A percentile compares a stretch with the other conserved stretches of the same genome.
These are phyloP conservation scores for Heliconius aoede DNA, from an alignment of 2,888 invertebrate genomes.

Conservation along the genomic window DNA sequence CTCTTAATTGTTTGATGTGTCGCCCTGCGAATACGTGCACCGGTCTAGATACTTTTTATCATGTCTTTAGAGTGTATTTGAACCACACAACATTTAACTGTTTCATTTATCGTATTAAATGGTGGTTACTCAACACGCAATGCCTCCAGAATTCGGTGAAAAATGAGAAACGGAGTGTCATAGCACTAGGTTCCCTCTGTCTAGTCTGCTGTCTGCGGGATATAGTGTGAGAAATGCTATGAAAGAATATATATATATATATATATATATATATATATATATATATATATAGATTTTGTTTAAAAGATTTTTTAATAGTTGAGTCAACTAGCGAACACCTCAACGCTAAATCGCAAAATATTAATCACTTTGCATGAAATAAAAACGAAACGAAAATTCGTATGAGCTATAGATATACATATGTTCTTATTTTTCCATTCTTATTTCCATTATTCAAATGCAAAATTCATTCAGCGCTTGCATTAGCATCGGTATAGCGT, in stretches of 20 bases:
- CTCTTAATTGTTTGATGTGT: conserved; percentile 75
- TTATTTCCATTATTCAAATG: conserved; percentile 10
- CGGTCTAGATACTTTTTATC: conserved; percentile 52
- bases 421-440: neutral
- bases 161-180: neutral
- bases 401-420: neutral
- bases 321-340: neutral
- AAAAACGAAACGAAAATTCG: neutral
- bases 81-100: conserved; percentile 47
- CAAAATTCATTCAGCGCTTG: conserved; percentile 3
- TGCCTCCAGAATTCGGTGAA: too few species aligned
- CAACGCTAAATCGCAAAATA: neutral
- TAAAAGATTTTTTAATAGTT: neutral
- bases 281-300: too few species aligned
- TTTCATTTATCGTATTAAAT: too few species aligned
- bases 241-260: too few species aligned
- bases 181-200: neutral
- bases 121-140: too few species aligned
- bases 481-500: conserved; percentile 10
- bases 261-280: too few species aligned
- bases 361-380: neutral
- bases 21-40: conserved; percentile 55
- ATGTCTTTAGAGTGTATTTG: conserved; percentile 57
- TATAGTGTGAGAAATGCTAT: neutral
- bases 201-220: neutral